phyloP scores from a whole-genome alignment of 2,113 vertebrate species.

The Leptodactylus fuscus region DNA sequence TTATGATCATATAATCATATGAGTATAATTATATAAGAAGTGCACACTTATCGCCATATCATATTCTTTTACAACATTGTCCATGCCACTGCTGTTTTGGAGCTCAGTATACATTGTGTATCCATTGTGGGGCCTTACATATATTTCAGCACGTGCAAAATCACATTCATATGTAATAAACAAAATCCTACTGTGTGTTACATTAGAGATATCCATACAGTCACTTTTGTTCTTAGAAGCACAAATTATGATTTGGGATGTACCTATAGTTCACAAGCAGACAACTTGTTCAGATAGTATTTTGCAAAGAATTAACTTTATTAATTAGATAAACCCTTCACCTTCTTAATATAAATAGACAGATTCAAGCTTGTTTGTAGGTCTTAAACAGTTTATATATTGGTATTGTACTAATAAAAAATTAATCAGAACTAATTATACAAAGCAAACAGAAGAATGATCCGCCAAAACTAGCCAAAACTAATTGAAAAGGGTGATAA shows the following conservation, averaged over 20 bases:
- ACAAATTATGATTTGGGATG: not conserved
- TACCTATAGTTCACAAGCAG: not conserved
- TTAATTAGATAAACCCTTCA: too few relatives aligned
- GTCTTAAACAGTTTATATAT: too few relatives aligned
- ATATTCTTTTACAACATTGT: slow-evolving; percentile 1
- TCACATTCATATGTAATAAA: slow-evolving; percentile 8
- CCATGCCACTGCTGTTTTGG: slow-evolving; percentile 48
- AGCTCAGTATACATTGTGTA: slow-evolving; percentile 19
- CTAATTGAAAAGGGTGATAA: too few relatives aligned
- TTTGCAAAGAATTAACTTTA: too few relatives aligned
- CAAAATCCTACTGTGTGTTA: not conserved
- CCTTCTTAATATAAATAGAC: too few relatives aligned
- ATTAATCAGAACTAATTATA: too few relatives aligned
- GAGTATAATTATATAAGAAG: not conserved
- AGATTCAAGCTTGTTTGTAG: too few relatives aligned
- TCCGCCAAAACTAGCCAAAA: too few relatives aligned
- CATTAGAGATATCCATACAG: not conserved
- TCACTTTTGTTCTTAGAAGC: too few relatives aligned
- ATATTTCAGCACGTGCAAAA: not conserved
- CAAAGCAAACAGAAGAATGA: too few relatives aligned
- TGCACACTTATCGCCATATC: not conserved
- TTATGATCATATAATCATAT: too few relatives aligned
- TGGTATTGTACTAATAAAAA: too few relatives aligned
- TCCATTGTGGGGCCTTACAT: slow-evolving; percentile 24
- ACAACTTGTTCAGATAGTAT: not conserved